Evolutionary conservation across 2,797 vertebrate genomes (phyloP).

Genomic region (Propithecus deckenii): DNA sequence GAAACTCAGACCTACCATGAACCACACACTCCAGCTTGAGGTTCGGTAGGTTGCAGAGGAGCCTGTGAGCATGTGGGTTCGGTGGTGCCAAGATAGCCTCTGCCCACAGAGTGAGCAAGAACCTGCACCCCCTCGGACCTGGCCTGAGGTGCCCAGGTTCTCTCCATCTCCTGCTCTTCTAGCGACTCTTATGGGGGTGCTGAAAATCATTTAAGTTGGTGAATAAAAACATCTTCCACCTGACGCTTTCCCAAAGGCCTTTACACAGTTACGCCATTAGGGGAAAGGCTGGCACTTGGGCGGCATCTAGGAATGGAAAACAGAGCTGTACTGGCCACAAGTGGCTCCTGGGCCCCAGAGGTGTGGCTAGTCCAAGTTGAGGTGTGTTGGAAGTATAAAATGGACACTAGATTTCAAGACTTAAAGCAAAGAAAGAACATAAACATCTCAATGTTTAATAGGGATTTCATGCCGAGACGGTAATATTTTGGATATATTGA

Average conservation of each 20-base stretch:
- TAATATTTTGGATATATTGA: background rate
- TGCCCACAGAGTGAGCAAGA: background rate
- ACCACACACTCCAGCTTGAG: background rate
- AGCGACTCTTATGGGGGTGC: background rate
- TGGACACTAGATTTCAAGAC: background rate
- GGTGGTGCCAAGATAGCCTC: background rate
- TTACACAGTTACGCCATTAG: background rate
- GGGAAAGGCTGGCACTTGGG: background rate
- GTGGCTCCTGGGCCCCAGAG: background rate
- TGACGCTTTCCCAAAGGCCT: background rate
- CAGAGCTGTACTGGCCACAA: rapidly evolving
- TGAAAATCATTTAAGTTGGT: background rate
- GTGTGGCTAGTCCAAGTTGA: background rate
- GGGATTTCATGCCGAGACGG: background rate
- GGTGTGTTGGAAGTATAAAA: background rate
- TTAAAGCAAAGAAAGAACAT: background rate
- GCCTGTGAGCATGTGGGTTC: background rate
- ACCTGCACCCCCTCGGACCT: background rate
- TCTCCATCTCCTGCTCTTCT: background rate
- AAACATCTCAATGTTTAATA: background rate
- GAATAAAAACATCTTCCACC: background rate
- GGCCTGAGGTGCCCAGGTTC: background rate
- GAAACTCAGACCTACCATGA: background rate
- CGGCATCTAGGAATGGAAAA: background rate
- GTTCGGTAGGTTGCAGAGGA: background rate